These are phyloP conservation scores for Dasyornis broadbenti DNA, from an alignment of 2,113 vertebrate genomes.

Conservation along the genomic window DNA sequence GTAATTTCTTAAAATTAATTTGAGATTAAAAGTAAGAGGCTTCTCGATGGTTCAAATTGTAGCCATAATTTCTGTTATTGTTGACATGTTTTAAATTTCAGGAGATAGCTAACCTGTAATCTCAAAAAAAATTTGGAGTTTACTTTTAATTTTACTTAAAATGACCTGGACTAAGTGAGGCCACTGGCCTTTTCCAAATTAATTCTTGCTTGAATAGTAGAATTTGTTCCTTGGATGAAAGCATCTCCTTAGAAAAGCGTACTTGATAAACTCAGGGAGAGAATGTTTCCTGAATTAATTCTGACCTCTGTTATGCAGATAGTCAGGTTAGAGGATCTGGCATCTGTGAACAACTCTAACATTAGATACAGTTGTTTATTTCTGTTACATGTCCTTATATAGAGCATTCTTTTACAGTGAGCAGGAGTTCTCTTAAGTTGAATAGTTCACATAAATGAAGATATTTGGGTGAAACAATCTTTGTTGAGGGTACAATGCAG, in stretches of 20 bases:
- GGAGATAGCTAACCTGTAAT: not conserved
- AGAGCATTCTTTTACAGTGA: not conserved
- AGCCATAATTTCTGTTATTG: not conserved
- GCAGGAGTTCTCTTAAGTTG: not conserved
- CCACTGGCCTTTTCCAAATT: not conserved
- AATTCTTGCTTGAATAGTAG: not conserved
- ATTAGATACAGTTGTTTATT: not conserved
- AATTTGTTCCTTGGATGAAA: not conserved
- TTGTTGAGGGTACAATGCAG: not conserved
- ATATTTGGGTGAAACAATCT: not conserved
- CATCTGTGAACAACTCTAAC: not conserved
- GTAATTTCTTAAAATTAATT: not conserved
- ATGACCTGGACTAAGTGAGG: not conserved
- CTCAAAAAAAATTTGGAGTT: rapidly evolving
- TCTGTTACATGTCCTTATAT: not conserved
- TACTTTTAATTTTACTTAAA: not conserved
- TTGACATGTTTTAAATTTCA: not conserved
- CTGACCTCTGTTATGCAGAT: not conserved
- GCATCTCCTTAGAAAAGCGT: not conserved
- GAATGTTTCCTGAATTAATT: not conserved
- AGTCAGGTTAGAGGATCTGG: not conserved
- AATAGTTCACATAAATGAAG: not conserved
- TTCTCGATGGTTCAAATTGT: not conserved
- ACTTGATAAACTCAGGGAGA: not conserved
- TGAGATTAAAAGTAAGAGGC: not conserved